Conservation (phyloP, 2,888 invertebrate genomes). For the Neocrepidodera transversa region DNA sequence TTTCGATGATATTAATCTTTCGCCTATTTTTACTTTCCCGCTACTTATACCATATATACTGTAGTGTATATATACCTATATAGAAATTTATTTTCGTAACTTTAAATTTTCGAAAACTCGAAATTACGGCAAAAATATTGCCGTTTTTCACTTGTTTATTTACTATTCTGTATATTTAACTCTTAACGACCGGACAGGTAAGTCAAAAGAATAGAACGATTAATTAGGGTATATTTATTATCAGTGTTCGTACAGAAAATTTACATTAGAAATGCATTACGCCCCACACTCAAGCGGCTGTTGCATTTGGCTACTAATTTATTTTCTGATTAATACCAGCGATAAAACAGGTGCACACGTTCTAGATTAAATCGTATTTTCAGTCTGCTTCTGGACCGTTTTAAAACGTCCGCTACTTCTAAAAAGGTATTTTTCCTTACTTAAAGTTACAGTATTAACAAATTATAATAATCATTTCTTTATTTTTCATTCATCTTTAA, state of each 20-base stretch:
- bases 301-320: conserved; percentile 53
- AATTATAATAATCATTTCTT: too few relatives aligned
- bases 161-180: too few relatives aligned
- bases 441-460: too few relatives aligned
- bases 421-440: conserved; percentile 2
- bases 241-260: conserved; percentile 45
- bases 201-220: conserved; percentile 40
- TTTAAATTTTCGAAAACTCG: too few relatives aligned
- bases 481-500: too few relatives aligned
- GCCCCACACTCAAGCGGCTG: conserved; percentile 46
- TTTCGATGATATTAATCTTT: too few relatives aligned
- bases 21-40: too few relatives aligned
- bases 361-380: conserved; percentile 54
- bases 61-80: too few relatives aligned
- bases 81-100: too few relatives aligned
- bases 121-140: too few relatives aligned
- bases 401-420: not conserved
- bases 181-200: conserved; percentile 41
- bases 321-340: conserved; percentile 55
- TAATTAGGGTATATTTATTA: conserved; percentile 43
- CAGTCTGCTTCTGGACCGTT: conserved; percentile 42
- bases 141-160: too few relatives aligned
- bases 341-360: conserved; percentile 54
- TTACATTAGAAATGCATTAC: conserved; percentile 55
- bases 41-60: too few relatives aligned